phyloP scores from a whole-genome alignment of 2,888 invertebrate species.

The Arrhopalites spinosus region DNA sequence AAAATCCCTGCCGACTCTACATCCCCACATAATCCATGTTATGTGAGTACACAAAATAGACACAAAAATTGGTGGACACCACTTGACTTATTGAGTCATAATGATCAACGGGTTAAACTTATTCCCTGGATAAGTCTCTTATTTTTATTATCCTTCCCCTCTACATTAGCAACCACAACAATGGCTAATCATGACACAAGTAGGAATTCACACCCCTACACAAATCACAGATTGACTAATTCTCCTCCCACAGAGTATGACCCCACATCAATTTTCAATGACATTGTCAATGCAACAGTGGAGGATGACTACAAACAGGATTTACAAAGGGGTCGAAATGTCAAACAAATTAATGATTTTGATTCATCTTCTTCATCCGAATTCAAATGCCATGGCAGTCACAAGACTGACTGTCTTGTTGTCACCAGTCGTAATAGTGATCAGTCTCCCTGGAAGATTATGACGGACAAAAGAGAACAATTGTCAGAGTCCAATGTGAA shows the following conservation, averaged over 20 bases:
- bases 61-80: too few relatives aligned
- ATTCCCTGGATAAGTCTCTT: too few relatives aligned
- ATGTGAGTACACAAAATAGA: too few relatives aligned
- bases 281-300: background rate
- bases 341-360: background rate
- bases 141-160: too few relatives aligned
- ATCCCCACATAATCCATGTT: too few relatives aligned
- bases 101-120: too few relatives aligned
- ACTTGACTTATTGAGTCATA: too few relatives aligned
- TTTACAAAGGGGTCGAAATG: background rate
- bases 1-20: too few relatives aligned
- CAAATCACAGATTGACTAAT: background rate
- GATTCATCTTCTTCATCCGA: slow-evolving; percentile 6
- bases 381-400: slow-evolving; percentile 8
- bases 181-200: background rate
- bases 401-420: background rate
- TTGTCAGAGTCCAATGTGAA: background rate
- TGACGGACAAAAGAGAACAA: too few relatives aligned
- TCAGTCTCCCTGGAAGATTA: background rate
- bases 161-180: too few relatives aligned
- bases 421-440: background rate
- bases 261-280: background rate
- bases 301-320: slow-evolving; percentile 6
- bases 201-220: background rate
- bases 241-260: background rate